Conservation (phyloP, 2,888 invertebrate species). For the Folsomia manolachei region DNA sequence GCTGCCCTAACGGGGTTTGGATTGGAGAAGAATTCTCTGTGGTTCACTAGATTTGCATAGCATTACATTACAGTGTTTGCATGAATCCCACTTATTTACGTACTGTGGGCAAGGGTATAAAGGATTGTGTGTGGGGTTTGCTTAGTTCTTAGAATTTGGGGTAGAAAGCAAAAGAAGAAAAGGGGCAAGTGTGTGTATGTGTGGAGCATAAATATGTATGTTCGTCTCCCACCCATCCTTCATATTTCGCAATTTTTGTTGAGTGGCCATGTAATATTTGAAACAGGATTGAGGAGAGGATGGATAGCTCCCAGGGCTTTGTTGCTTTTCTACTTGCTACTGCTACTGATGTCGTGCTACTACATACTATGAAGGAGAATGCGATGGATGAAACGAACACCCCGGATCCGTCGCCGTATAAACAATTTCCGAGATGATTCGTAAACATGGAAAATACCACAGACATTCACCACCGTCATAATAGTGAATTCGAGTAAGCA, state of each 20-base stretch:
- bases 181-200: neutral
- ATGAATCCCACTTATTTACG: neutral
- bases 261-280: neutral
- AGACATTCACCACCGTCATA: no score
- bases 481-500: no score
- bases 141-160: no score
- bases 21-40: neutral
- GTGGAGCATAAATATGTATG: neutral
- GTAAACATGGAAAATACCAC: neutral
- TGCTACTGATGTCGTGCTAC: no score
- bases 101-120: no score
- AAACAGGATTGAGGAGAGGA: neutral
- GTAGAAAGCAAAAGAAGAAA: neutral
- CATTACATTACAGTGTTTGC: neutral
- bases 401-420: slow-evolving; percentile 6
- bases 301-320: neutral
- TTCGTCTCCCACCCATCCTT: neutral
- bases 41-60: neutral
- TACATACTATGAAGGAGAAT: no score
- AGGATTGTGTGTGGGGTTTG: no score
- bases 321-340: no score
- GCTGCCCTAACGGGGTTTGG: neutral
- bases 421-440: slow-evolving; percentile 12
- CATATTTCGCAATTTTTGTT: neutral
- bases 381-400: neutral